Percentiles rank a stretch among this genome's conserved stretches.
Evolutionary conservation across 23 tunicate genomes (phyloP).

Genomic region (Pegea sp.): DNA sequence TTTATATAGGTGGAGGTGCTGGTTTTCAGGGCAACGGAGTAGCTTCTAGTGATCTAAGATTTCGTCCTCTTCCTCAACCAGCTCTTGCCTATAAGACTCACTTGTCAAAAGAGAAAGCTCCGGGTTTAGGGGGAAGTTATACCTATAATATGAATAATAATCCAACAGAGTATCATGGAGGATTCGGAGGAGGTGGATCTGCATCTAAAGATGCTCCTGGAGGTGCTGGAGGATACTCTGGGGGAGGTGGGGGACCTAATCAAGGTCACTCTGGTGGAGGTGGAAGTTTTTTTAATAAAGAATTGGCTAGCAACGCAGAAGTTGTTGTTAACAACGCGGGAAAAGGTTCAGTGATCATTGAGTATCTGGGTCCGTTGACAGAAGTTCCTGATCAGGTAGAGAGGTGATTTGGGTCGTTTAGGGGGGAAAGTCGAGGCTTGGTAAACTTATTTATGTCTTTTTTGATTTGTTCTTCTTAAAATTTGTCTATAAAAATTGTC

Average conservation of each 20-base stretch:
- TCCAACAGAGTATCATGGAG: slow-evolving; percentile 29
- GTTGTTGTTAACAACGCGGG: slow-evolving; percentile 42
- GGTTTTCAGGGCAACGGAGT: slow-evolving; percentile 12
- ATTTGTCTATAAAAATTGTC: too few species aligned
- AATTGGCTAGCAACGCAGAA: slow-evolving; percentile 4
- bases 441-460: too few species aligned
- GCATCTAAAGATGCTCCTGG: slow-evolving; percentile 73
- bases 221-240: slow-evolving; percentile 99
- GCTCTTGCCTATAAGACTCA: background rate
- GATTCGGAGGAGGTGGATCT: slow-evolving; percentile 99
- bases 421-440: background rate
- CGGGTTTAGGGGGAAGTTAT: slow-evolving; percentile 42
- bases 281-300: slow-evolving; percentile 38
- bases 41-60: background rate
- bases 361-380: slow-evolving; percentile 26
- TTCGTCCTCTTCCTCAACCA: background rate
- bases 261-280: slow-evolving; percentile 95
- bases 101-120: slow-evolving; percentile 1
- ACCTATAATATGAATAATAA: slow-evolving; percentile 4
- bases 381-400: slow-evolving; percentile 2
- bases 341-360: slow-evolving; percentile 40
- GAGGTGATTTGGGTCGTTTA: background rate
- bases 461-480: too few species aligned
- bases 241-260: slow-evolving; percentile 90
- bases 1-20: background rate